These are phyloP conservation scores for Diorhabda sublineata DNA, from an alignment of 1,140 invertebrate species.

Conservation along the genomic window DNA sequence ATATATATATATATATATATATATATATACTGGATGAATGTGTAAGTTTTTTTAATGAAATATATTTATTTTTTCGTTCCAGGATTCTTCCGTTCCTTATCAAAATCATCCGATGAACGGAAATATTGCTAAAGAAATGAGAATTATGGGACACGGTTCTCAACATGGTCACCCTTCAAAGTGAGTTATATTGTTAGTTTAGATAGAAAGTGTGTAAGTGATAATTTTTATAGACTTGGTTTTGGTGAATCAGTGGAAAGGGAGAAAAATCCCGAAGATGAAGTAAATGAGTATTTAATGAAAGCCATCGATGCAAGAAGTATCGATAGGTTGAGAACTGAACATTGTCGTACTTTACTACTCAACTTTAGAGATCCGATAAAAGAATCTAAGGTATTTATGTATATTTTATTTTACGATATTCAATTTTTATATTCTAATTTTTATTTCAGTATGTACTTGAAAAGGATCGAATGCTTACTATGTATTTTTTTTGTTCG, in stretches of 20 bases:
- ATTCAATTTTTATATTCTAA: not conserved
- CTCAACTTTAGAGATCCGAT: conserved; percentile 74
- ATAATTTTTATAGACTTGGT: conserved; percentile 55
- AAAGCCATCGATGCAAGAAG: conserved; percentile 91
- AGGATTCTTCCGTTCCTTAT: conserved; percentile 46
- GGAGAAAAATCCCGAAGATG: conserved; percentile 77
- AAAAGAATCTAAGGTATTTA: conserved; percentile 72
- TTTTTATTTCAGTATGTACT: conserved; percentile 63
- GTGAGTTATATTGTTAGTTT: conserved; percentile 49
- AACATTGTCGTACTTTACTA: conserved; percentile 78
- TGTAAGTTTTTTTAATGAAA: conserved; percentile 35
- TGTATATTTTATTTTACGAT: not conserved
- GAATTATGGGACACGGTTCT: conserved; percentile 79
- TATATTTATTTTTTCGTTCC: conserved; percentile 20
- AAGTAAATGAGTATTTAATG: conserved; percentile 92
- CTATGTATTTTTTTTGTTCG: conserved; percentile 79
- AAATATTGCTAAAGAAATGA: conserved; percentile 79
- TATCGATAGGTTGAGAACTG: conserved; percentile 78
- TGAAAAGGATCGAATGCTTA: conserved; percentile 78
- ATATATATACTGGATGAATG: conserved; percentile 50
- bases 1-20: conserved; percentile 1
- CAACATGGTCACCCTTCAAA: conserved; percentile 64
- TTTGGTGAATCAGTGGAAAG: conserved; percentile 57
- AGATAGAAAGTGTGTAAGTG: not conserved
- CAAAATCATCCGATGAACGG: conserved; percentile 64